These are phyloP conservation scores for Drosophila elegans DNA, from an alignment of 1,140 invertebrate genomes.

Conservation along the genomic window DNA sequence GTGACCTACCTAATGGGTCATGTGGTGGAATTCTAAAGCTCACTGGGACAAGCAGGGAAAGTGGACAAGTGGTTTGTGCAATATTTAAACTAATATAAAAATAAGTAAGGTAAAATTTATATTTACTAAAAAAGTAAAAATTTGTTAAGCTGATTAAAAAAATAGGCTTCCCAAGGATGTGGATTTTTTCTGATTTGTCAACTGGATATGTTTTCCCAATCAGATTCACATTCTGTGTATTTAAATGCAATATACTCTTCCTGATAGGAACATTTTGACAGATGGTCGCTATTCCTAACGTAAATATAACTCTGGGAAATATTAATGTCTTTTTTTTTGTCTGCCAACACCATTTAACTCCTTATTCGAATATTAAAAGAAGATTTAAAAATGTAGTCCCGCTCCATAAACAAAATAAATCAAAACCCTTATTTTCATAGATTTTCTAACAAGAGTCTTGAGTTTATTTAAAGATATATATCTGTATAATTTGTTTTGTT, in stretches of 20 bases:
- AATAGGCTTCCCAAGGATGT: neutral
- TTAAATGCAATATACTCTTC: neutral
- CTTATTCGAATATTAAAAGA: neutral
- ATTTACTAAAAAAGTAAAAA: slow-evolving; percentile 20
- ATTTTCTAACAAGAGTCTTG: slow-evolving; percentile 82
- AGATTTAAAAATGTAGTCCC: neutral
- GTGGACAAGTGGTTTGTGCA: slow-evolving; percentile 8
- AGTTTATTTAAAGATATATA: slow-evolving; percentile 82
- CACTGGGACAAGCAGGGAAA: neutral
- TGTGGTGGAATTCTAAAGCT: slow-evolving; percentile 60
- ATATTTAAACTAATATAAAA: slow-evolving; percentile 19
- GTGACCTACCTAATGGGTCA: slow-evolving; percentile 75
- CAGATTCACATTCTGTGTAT: neutral
- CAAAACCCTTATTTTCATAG: slow-evolving; percentile 18
- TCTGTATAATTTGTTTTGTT: slow-evolving; percentile 72
- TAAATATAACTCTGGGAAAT: too few species aligned
- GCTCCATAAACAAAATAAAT: neutral
- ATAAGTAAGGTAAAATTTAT: slow-evolving; percentile 29
- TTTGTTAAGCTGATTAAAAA: too few species aligned
- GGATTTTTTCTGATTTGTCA: neutral
- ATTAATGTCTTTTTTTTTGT: too few species aligned
- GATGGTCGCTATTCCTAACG: neutral
- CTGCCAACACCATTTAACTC: too few species aligned
- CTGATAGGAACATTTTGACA: neutral
- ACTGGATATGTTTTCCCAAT: neutral